These are phyloP conservation scores for Montipora capricornis DNA, from an alignment of 64 coral and sea anemone species.

Conservation along the genomic window DNA sequence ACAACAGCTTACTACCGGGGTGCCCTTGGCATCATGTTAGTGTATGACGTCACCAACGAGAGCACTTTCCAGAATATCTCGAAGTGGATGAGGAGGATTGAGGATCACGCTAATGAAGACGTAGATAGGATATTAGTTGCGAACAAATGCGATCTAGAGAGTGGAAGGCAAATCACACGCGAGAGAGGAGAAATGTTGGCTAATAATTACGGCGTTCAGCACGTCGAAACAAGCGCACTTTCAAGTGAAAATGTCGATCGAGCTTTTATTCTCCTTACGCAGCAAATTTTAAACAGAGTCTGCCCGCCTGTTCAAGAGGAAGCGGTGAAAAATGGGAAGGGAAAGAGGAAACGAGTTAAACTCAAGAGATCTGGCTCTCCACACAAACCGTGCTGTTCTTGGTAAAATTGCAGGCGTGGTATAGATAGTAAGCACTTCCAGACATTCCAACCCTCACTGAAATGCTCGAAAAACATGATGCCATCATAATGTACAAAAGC, in stretches of 20 bases:
- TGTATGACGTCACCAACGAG: constrained; percentile 98
- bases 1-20: constrained; percentile 97
- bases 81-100: constrained; percentile 96
- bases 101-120: constrained; percentile 99
- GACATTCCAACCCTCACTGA: no score
- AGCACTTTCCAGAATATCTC: constrained; percentile 93
- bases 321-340: constrained; percentile 51
- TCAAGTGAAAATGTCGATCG: constrained; percentile 88
- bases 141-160: constrained; percentile 94
- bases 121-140: constrained; percentile 89
- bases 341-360: constrained; percentile 65
- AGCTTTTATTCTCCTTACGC: constrained; percentile 81
- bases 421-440: no score
- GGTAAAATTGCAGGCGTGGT: background rate
- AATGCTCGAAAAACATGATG: no score
- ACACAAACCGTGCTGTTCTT: constrained; percentile 7
- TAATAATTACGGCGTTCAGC: constrained; percentile 61
- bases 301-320: constrained; percentile 88
- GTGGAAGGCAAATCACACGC: constrained; percentile 60
- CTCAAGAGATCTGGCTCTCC: constrained; percentile 16
- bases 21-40: constrained; percentile 97
- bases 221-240: constrained; percentile 93
- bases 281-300: constrained; percentile 94
- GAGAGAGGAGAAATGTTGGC: constrained; percentile 90
- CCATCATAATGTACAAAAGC: no score